These are phyloP conservation scores for Pseudomugil tenellus DNA, from an alignment of 2,797 vertebrate species.

Conservation along the genomic window DNA sequence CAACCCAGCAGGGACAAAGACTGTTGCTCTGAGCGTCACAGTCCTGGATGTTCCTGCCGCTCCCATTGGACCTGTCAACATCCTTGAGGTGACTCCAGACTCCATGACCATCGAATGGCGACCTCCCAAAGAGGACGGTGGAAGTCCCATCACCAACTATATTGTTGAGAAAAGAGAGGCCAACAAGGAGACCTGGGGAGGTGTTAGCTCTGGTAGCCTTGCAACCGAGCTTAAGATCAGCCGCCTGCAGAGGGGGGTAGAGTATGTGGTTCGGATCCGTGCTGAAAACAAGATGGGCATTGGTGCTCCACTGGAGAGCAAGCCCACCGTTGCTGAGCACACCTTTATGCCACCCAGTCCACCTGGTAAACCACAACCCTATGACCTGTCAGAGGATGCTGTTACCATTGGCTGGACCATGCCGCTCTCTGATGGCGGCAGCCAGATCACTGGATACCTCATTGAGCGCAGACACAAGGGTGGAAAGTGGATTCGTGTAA, in stretches of 20 bases:
- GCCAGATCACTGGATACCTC: constrained; percentile 93
- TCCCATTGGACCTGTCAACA: constrained; percentile 94
- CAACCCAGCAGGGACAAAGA: constrained; percentile 95
- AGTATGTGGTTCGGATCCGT: constrained; percentile 94
- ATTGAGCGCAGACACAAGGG: constrained; percentile 93
- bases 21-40: constrained; percentile 89
- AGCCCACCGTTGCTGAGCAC: constrained; percentile 93
- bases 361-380: constrained; percentile 92
- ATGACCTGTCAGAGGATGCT: constrained; percentile 91
- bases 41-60: constrained; percentile 97
- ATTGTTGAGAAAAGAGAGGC: constrained; percentile 96
- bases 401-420: constrained; percentile 94
- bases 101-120: constrained; percentile 97
- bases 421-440: constrained; percentile 94
- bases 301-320: constrained; percentile 93
- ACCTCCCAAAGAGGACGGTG: constrained; percentile 98
- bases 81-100: constrained; percentile 94
- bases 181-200: constrained; percentile 95
- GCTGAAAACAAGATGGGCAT: constrained; percentile 98
- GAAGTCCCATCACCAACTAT: constrained; percentile 94
- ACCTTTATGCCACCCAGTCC: constrained; percentile 92
- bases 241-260: constrained; percentile 92
- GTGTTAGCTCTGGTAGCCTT: constrained; percentile 91
- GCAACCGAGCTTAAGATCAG: constrained; percentile 89
- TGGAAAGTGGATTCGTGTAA: constrained; percentile 98